These are phyloP conservation scores for Augiades crinisus DNA, from an alignment of 2,888 invertebrate genomes.

Conservation along the genomic window DNA sequence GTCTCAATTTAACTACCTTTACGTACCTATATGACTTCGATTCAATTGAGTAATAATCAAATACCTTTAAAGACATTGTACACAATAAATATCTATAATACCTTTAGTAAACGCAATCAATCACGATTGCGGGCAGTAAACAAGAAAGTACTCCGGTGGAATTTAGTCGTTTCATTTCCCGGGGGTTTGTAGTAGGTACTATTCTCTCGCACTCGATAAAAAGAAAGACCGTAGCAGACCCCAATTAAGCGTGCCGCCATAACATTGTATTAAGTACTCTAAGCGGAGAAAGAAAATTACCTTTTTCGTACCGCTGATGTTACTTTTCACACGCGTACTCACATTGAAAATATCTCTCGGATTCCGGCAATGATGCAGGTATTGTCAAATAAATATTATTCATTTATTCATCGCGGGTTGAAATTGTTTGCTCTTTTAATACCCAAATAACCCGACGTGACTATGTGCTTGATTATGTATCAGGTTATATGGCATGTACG, in stretches of 20 bases:
- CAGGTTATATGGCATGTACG: slow-evolving; percentile 6
- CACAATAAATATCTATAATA: no score
- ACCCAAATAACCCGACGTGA: slow-evolving; percentile 5
- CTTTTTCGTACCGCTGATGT: not conserved
- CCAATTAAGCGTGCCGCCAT: slow-evolving; percentile 10
- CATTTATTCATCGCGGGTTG: not conserved
- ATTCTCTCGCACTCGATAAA: slow-evolving; percentile 1
- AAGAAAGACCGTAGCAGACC: slow-evolving; percentile 8
- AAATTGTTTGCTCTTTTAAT: slow-evolving; percentile 9
- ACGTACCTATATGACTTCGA: no score
- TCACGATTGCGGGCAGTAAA: no score
- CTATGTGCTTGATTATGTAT: slow-evolving; percentile 2
- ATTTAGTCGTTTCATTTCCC: not conserved
- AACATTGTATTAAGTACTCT: slow-evolving; percentile 12
- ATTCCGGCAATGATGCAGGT: not conserved
- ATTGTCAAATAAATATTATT: not conserved
- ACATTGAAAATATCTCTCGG: slow-evolving; percentile 2
- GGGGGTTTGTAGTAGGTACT: not conserved
- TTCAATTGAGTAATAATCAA: no score
- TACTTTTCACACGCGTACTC: slow-evolving; percentile 5
- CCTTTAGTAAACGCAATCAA: no score
- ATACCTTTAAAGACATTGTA: no score
- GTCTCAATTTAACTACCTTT: no score
- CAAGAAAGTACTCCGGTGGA: not conserved
- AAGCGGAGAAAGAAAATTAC: slow-evolving; percentile 8